Percentiles rank a stretch among this genome's conserved stretches.
Evolutionary conservation across 2,888 invertebrate species (phyloP).

Genomic region (Carpatolechia fugitivella): DNA sequence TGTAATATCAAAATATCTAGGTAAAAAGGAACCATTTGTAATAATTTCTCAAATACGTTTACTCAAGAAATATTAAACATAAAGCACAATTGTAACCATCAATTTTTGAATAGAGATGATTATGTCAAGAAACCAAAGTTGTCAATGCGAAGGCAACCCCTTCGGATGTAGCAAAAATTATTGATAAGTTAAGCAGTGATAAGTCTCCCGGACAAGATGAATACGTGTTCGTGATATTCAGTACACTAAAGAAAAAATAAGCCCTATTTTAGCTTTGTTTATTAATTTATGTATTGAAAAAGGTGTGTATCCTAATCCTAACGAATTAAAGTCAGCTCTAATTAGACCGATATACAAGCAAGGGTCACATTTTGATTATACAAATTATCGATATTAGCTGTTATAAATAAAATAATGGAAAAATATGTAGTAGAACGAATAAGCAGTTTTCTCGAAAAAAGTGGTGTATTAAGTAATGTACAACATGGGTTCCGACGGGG

Average conservation of each 20-base stretch:
- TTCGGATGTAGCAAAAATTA: not conserved
- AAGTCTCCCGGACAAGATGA: too few relatives aligned
- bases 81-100: not conserved
- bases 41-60: not conserved
- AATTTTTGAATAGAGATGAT: not conserved
- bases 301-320: slow-evolving; percentile 15
- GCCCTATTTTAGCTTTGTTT: not conserved
- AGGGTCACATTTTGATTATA: too few relatives aligned
- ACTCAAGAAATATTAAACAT: not conserved
- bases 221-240: too few relatives aligned
- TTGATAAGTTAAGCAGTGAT: not conserved
- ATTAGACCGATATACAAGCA: not conserved
- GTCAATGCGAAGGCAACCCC: not conserved
- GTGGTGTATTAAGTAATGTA: too few relatives aligned
- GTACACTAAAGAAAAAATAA: too few relatives aligned
- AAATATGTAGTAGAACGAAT: too few relatives aligned
- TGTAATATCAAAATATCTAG: not conserved
- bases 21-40: not conserved
- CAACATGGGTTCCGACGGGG: too few relatives aligned
- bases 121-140: not conserved
- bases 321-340: slow-evolving; percentile 8
- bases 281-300: not conserved
- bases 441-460: too few relatives aligned
- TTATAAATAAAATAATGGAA: too few relatives aligned
- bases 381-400: too few relatives aligned